These are phyloP conservation scores for Apostichopus parvimensis DNA, from an alignment of 35 echinoderm and acorn worm species.

Conservation along the genomic window DNA sequence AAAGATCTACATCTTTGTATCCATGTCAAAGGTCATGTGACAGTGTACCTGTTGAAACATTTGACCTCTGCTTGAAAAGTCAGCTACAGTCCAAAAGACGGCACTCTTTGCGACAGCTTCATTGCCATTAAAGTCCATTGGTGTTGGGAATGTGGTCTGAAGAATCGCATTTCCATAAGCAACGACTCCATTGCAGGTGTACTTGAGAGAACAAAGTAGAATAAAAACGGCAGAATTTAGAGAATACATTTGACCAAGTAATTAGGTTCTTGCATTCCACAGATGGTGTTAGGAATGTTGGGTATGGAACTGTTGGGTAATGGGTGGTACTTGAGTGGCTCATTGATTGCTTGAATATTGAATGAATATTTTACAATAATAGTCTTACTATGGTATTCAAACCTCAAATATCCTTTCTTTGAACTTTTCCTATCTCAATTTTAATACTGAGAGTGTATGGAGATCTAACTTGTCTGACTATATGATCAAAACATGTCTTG, in stretches of 20 bases:
- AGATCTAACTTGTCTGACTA: too few species aligned
- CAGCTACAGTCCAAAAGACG: slow-evolving; percentile 40
- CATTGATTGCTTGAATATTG: not conserved
- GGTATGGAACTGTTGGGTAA: too few species aligned
- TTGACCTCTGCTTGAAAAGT: not conserved
- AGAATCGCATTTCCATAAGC: not conserved
- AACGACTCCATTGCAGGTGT: slow-evolving; percentile 46
- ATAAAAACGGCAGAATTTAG: too few species aligned
- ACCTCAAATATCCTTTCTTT: not conserved
- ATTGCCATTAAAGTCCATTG: not conserved
- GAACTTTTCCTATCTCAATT: not conserved
- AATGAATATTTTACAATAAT: not conserved
- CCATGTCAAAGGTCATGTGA: too few species aligned
- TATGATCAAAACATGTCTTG: too few species aligned
- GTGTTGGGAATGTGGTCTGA: not conserved
- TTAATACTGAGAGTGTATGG: too few species aligned
- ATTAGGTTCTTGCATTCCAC: too few species aligned
- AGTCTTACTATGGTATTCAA: not conserved
- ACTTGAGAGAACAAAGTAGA: not conserved
- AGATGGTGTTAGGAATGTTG: too few species aligned
- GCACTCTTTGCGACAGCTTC: slow-evolving; percentile 2
- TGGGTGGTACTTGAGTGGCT: too few species aligned
- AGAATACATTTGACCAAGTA: too few species aligned
- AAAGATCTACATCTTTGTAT: too few species aligned
- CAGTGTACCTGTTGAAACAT: slow-evolving; percentile 23